Conservation (phyloP, 2,888 invertebrate species). For the Ormyrus nitidulus region DNA sequence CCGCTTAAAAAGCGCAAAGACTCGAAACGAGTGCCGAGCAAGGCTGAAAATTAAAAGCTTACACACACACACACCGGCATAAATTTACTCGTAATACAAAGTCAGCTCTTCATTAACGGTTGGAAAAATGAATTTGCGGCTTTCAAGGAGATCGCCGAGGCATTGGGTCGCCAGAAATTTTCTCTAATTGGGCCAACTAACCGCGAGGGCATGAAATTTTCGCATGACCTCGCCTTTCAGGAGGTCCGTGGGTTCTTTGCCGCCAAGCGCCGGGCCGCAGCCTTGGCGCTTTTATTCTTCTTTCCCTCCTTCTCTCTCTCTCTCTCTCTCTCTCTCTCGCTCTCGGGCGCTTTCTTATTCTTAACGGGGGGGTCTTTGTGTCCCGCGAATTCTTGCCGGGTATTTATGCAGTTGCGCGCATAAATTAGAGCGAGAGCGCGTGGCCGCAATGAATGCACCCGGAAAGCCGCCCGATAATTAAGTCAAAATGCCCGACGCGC, state of each 20-base stretch:
- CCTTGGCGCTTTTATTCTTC: too few relatives aligned
- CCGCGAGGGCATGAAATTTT: slow-evolving; percentile 20
- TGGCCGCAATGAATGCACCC: slow-evolving; percentile 25
- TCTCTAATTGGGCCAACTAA: slow-evolving; percentile 41
- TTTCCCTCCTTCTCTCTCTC: too few relatives aligned
- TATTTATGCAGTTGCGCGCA: slow-evolving; percentile 49
- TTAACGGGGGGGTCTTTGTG: slow-evolving; percentile 38
- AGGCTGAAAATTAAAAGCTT: not conserved
- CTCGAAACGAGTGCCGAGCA: not conserved
- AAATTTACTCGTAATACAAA: slow-evolving; percentile 14
- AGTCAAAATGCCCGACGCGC: slow-evolving; percentile 52
- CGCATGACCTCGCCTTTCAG: slow-evolving; percentile 48
- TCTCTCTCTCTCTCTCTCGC: not conserved
- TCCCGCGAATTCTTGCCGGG: slow-evolving; percentile 42
- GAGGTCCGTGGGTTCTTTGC: slow-evolving; percentile 20
- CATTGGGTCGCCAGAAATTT: slow-evolving; percentile 15
- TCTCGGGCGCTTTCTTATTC: slow-evolving; percentile 40
- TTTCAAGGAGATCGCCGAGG: not conserved
- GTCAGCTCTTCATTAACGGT: slow-evolving; percentile 16
- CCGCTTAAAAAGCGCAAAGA: too few relatives aligned
- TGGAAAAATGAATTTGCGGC: slow-evolving; percentile 28
- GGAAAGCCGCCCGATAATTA: slow-evolving; percentile 43
- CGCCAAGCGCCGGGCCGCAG: slow-evolving; percentile 3
- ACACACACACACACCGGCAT: not conserved
- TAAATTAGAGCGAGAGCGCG: slow-evolving; percentile 56